phyloP scores from a whole-genome alignment of 1,140 invertebrate species.

The Cylas formicarius region DNA sequence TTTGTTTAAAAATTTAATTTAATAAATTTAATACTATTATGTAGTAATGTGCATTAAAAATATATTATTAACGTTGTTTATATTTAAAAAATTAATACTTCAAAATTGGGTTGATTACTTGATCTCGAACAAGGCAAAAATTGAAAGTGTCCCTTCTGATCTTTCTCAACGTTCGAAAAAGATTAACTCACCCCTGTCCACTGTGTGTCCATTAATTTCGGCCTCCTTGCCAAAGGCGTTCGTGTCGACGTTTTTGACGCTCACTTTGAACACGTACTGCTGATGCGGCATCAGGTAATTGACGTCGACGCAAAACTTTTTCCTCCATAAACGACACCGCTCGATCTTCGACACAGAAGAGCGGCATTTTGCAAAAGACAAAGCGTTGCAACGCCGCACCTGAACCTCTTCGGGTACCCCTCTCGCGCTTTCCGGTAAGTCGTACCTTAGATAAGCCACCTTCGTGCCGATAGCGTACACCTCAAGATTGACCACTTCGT shows the following conservation, averaged over 20 bases:
- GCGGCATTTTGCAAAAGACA: constrained; percentile 29
- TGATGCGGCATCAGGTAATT: constrained; percentile 27
- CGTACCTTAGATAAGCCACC: constrained; percentile 25
- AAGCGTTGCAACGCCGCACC: constrained; percentile 22
- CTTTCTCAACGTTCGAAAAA: constrained; percentile 1
- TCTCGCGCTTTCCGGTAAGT: constrained; percentile 22
- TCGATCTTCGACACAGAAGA: constrained; percentile 11
- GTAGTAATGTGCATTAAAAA: no score
- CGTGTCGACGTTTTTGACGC: constrained; percentile 25
- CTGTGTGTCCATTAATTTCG: constrained; percentile 13
- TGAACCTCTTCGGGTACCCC: constrained; percentile 24
- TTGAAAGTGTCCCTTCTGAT: background rate
- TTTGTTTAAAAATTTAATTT: no score
- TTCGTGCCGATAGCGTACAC: constrained; percentile 26
- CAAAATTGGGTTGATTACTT: no score
- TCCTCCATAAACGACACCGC: constrained; percentile 24
- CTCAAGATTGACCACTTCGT: constrained; percentile 26
- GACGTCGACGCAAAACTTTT: constrained; percentile 24
- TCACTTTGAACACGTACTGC: constrained; percentile 23
- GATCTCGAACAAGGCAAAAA: no score
- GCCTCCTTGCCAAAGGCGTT: constrained; percentile 23
- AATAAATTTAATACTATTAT: no score
- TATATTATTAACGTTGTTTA: no score
- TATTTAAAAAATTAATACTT: no score
- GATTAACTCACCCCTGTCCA: constrained; percentile 23